Evolutionary conservation across 1,140 invertebrate species (phyloP), one percentile per base, ranked within the genome.

Genomic region (Eulimnadia texana): DNA sequence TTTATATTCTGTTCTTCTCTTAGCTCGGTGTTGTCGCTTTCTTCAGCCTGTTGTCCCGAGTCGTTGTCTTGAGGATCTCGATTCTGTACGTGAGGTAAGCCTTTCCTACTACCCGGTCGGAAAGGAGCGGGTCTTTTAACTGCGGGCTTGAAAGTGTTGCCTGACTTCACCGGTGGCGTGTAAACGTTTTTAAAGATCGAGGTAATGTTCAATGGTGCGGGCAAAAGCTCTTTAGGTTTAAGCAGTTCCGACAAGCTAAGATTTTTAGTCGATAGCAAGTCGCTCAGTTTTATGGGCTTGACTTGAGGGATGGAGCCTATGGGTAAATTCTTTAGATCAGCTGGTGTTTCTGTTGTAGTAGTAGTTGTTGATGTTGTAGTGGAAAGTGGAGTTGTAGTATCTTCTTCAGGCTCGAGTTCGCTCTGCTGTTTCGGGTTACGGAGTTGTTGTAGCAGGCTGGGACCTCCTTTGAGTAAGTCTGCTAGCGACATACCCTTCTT

Each of bases 261-360:
- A 73, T 88, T 88, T 63, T 80, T 80, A 61, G 80, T 76, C 68
- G 86, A 84, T 60, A 88, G 69, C 57, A 86, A 78, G 72, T 88
- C 85, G 60, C 84, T 86, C 1, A 88, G 74, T 71, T 83, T 86
- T 3, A 79, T 70, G 16, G 27, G 50, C n/a, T 54, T 54, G 22
- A 61, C 27, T 51, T 28, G 23, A 24, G 60, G 51, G n/a, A 54
- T 2, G 20, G 19, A 10, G 22, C 28, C 60, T 25, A 28, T 24
- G 24, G 11, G 13, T 22, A 22, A 19, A 3, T 23, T n/a, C 22
- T 24, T 27, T 33, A n/a, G 16, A 16, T 47, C 23, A 20, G 27
- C 10, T 25, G 33, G 29, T 22, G 20, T 23, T 27, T n/a, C 13
- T 3, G 49, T 22, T 13, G 47, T 60, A 9, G 62, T 61, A 19